These are phyloP conservation scores for Heteromormyrus szaboi DNA, from an alignment of 2,797 vertebrate genomes.

Conservation along the genomic window DNA sequence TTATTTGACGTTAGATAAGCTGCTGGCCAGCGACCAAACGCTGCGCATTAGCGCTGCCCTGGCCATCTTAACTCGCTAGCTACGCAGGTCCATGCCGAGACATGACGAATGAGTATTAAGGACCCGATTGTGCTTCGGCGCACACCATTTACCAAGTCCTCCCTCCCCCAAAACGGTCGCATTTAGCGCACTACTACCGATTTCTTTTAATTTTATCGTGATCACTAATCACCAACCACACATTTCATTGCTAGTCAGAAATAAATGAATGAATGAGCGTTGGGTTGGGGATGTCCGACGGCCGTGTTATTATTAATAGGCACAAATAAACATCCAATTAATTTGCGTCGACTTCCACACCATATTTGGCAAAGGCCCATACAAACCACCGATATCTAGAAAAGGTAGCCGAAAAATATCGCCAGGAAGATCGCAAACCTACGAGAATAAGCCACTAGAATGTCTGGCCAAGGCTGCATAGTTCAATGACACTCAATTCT, in stretches of 20 bases:
- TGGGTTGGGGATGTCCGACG: slow-evolving; percentile 47
- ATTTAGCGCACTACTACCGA: not conserved
- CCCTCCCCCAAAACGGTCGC: not conserved
- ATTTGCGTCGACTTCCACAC: not conserved
- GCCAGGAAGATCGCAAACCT: not conserved
- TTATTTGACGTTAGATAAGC: not conserved
- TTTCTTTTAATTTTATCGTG: not conserved
- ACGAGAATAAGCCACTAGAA: not conserved
- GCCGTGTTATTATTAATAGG: slow-evolving; percentile 14
- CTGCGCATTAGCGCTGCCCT: slow-evolving; percentile 3
- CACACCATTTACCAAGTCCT: not conserved
- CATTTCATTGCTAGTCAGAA: not conserved
- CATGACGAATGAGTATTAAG: slow-evolving; percentile 6
- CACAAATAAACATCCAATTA: not conserved
- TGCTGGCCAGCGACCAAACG: not conserved
- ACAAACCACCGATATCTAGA: not conserved
- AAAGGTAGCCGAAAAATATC: not conserved
- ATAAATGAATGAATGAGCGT: slow-evolving; percentile 28
- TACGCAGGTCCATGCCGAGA: not conserved
- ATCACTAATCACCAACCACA: not conserved
- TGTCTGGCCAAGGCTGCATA: not conserved
- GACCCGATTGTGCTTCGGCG: not conserved
- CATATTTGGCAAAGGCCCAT: not conserved
- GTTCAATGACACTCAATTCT: not conserved
- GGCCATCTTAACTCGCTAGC: slow-evolving; percentile 12